phyloP scores from a whole-genome alignment of 2,797 vertebrate species.

The Hephaestus fuliginosus region DNA sequence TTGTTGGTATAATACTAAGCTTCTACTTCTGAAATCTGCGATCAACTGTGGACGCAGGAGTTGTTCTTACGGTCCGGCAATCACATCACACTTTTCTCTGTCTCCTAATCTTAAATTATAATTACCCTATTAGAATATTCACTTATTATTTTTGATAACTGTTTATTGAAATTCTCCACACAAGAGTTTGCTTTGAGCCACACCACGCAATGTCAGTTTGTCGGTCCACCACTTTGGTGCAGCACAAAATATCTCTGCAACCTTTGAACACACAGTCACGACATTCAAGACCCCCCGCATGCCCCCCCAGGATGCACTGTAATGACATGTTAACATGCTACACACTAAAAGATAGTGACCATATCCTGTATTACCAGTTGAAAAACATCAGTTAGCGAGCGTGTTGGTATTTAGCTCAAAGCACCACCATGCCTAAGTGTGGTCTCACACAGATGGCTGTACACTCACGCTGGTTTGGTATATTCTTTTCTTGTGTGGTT shows the following conservation, averaged over 20 bases:
- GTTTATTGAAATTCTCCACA: neutral
- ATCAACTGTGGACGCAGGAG: neutral
- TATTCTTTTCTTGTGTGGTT: conserved; percentile 8
- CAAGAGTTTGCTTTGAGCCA: neutral
- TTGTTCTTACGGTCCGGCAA: neutral
- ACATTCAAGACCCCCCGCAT: neutral
- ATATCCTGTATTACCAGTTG: neutral
- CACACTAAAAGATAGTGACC: neutral
- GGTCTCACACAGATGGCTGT: neutral
- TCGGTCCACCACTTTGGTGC: neutral
- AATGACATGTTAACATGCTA: no score
- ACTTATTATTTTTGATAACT: neutral
- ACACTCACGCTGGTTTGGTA: neutral
- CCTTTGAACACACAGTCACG: neutral
- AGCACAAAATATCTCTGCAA: neutral
- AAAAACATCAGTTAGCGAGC: neutral
- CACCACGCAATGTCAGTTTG: neutral
- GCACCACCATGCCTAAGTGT: no score
- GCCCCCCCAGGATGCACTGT: neutral
- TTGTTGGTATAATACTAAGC: neutral
- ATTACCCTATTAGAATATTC: neutral
- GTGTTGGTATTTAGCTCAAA: neutral
- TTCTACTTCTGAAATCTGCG: neutral
- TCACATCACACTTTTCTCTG: neutral
- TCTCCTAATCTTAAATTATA: neutral